Base-by-base conservation (phyloP, 1,140 invertebrate genomes). In the Pogonus chalceus region DNA sequence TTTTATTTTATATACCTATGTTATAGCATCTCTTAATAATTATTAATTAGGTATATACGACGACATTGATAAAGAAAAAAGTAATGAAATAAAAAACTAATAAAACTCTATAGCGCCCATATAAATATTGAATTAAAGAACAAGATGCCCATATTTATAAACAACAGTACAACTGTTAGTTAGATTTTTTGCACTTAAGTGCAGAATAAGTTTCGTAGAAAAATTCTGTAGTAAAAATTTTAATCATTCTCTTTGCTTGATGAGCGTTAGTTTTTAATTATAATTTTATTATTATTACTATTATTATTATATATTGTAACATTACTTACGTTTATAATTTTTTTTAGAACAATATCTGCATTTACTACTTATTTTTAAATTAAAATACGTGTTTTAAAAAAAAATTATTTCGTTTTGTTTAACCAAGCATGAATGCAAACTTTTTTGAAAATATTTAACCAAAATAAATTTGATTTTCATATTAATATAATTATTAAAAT, bases 191-290 rank as follows among this genome's bases (percentile, higher is more conserved):
- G 14, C 26, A 31, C 26, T 31, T 4, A 43, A 7, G 37, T 12
- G 9, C 18, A 43, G 37, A 43, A 12, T 43, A 43, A 43, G 18
- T 43, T 43, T 43, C 37, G 18, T 43, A 43, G 37, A 43, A 43
- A 31, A 43, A 43, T 43, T 43, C 18, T 43, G 37, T 43, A 43
- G 37, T 43, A 43, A 43, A 43, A 43, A 43, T 43, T 43, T 43
- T 12, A 43, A 43, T 43, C 37, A 43, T 43, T 43, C 18, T 18
- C 3, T 43, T 43, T 43, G 37, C 37, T 43, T 43, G 37, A 43
- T 43, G 37, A 43, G 37, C 37, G 37, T 4, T 43, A 10, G 7
- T 31, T 31, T 31, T 7, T 7, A 31, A 43, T 43, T 10, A 12
- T 43, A 4, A 18, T 43, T 10, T 10, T 18, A 43, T 43, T 10